A percentile compares a stretch with the other conserved stretches of the same genome.
Conservation (phyloP, 1,140 invertebrate species). For the Drosophila ficusphila region DNA sequence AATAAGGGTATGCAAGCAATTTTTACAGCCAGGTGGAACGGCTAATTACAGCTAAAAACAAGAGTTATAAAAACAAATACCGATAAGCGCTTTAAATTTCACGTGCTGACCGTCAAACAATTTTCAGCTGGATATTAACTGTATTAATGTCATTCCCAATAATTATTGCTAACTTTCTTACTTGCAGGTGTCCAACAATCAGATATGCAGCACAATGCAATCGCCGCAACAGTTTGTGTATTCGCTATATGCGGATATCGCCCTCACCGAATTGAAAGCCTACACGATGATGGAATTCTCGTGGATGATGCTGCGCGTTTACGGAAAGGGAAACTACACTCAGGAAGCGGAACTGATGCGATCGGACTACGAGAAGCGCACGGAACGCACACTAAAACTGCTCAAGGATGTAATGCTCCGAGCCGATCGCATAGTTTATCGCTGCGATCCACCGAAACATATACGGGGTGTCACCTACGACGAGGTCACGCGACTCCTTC, state of each 20-base stretch:
- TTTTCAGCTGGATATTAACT: background rate
- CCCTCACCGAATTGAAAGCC: conserved; percentile 92
- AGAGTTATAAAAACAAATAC: background rate
- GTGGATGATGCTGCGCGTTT: conserved; percentile 91
- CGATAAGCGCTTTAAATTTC: too few relatives aligned
- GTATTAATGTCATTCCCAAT: conserved; percentile 8
- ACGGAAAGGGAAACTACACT: conserved; percentile 90
- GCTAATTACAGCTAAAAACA: conserved; percentile 29
- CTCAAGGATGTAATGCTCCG: conserved; percentile 88
- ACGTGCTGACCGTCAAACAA: too few relatives aligned
- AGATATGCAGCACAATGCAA: conserved; percentile 89
- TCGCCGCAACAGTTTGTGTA: conserved; percentile 92
- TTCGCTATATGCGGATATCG: conserved; percentile 91
- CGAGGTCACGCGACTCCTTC: conserved; percentile 91
- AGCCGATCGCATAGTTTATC: conserved; percentile 89
- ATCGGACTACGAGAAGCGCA: conserved; percentile 87
- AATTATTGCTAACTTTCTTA: background rate
- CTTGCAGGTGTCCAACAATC: conserved; percentile 86
- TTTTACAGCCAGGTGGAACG: conserved; percentile 21
- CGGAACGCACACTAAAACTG: conserved; percentile 87
- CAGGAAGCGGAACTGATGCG: conserved; percentile 88
- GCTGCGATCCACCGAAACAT: conserved; percentile 88
- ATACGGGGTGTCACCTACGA: conserved; percentile 88
- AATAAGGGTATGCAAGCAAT: background rate
- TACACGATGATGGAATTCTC: conserved; percentile 95